A percentile compares a stretch with the other conserved stretches of the same genome.
phyloP scores from a whole-genome alignment of 2,888 invertebrate species.

The Minunthozetes semirufus region DNA sequence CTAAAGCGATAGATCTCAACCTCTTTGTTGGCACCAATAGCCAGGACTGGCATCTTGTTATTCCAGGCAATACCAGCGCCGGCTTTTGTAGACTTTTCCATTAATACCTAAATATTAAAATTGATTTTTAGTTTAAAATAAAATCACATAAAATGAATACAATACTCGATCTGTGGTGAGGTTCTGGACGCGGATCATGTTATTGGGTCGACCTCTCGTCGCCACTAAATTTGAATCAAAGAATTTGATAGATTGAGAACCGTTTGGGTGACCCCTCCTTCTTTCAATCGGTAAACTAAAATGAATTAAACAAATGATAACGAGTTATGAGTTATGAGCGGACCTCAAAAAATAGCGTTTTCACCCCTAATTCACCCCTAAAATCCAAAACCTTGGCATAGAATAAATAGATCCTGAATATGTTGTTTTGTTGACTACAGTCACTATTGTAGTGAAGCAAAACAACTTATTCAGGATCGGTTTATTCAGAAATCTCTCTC shows the following conservation, averaged over 20 bases:
- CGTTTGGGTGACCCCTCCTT: slow-evolving; percentile 30
- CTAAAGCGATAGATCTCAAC: slow-evolving; percentile 31
- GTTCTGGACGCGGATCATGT: slow-evolving; percentile 49
- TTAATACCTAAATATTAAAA: slow-evolving; percentile 3
- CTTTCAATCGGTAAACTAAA: slow-evolving; percentile 49
- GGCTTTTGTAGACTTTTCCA: slow-evolving; percentile 45
- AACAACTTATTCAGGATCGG: too few relatives aligned
- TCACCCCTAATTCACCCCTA: too few relatives aligned
- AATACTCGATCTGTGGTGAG: slow-evolving; percentile 10
- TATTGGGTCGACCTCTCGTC: slow-evolving; percentile 33
- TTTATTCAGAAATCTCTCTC: too few relatives aligned
- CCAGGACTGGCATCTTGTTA: slow-evolving; percentile 57
- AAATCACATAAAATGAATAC: slow-evolving; percentile 21
- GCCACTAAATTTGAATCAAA: slow-evolving; percentile 23
- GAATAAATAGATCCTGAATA: too few relatives aligned
- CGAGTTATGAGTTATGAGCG: too few relatives aligned
- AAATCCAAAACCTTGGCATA: too few relatives aligned
- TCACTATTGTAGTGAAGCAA: too few relatives aligned
- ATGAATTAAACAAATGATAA: slow-evolving; percentile 11
- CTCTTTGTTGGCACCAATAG: slow-evolving; percentile 50
- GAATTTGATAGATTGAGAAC: slow-evolving; percentile 26
- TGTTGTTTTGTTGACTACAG: too few relatives aligned
- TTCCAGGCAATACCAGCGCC: slow-evolving; percentile 61
- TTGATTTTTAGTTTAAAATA: neutral
- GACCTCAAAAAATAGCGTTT: too few relatives aligned